Percentiles rank a stretch among this genome's conserved stretches.
Evolutionary conservation across 2,113 vertebrate genomes (phyloP).

Genomic region (Phasianus colchicus): DNA sequence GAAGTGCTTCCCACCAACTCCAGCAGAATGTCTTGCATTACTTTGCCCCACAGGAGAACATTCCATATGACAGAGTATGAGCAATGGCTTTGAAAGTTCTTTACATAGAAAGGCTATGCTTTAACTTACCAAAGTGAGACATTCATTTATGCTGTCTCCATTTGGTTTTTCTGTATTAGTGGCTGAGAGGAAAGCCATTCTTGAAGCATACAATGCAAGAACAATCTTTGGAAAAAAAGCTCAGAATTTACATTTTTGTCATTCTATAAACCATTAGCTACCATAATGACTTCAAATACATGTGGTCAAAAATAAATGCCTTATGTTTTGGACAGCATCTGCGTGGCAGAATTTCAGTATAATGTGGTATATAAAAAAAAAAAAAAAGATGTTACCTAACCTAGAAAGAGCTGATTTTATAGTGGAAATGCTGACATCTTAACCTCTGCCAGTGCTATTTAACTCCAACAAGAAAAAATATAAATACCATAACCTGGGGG

Average conservation of each 20-base stretch:
- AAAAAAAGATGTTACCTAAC: neutral
- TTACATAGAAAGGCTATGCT: neutral
- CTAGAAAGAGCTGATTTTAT: neutral
- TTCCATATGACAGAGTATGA: neutral
- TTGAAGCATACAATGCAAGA: neutral
- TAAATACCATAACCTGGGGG: neutral
- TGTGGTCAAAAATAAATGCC: constrained; percentile 2
- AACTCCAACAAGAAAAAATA: neutral
- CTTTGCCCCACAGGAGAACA: neutral
- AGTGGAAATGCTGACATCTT: constrained; percentile 25
- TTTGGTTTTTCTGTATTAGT: neutral
- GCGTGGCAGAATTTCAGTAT: neutral
- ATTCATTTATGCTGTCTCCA: neutral
- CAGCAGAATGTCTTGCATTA: neutral
- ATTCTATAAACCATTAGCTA: constrained; percentile 20
- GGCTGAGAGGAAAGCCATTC: neutral
- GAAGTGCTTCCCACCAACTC: neutral
- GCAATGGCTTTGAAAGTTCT: neutral
- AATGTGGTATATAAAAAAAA: neutral
- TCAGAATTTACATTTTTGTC: neutral
- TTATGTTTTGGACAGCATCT: neutral
- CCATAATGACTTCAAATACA: constrained; percentile 17
- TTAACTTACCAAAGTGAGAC: neutral
- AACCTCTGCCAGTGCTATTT: neutral
- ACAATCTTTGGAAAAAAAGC: neutral